A percentile compares a stretch with the other conserved stretches of the same genome.
phyloP scores from a whole-genome alignment of 2,113 vertebrate species.

The Tonatia bakeri region DNA sequence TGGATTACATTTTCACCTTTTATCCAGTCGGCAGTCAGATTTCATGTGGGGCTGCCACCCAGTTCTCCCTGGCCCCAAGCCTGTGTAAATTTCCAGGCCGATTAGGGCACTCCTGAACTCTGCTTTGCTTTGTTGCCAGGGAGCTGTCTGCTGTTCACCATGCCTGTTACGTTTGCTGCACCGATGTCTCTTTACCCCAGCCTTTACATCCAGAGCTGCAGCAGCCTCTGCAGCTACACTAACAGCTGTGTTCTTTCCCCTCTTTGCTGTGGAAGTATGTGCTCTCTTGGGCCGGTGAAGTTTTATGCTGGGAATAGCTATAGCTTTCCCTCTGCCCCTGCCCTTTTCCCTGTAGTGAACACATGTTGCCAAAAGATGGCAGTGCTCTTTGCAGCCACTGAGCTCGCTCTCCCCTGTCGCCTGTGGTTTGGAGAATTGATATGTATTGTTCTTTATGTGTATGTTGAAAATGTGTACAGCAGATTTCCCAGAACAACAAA shows the following conservation, averaged over 20 bases:
- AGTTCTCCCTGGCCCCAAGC: not conserved
- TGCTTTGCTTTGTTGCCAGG: not conserved
- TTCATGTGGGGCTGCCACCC: not conserved
- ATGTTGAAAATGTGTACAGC: not conserved
- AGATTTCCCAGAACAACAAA: conserved; percentile 28
- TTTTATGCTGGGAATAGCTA: not conserved
- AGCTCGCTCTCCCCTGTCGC: not conserved
- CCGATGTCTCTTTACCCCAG: not conserved
- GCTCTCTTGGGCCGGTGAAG: not conserved
- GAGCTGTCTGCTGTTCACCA: not conserved
- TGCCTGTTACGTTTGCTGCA: not conserved
- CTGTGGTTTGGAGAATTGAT: not conserved
- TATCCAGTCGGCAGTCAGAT: not conserved
- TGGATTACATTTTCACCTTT: conserved; percentile 25
- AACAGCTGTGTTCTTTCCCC: not conserved
- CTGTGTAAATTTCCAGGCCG: conserved; percentile 37
- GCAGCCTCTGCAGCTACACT: not conserved
- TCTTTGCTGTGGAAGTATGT: not conserved
- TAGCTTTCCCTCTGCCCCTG: not conserved
- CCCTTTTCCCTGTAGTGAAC: conserved; percentile 42
- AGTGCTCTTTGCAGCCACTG: conserved; percentile 42
- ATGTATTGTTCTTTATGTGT: not conserved
- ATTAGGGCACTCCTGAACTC: not conserved
- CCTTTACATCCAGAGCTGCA: not conserved
- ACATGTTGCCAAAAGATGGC: conserved; percentile 66